Percentiles rank a stretch among this genome's conserved stretches.
These are phyloP conservation scores for Pyralis farinalis DNA, from an alignment of 2,888 invertebrate species.

Conservation along the genomic window DNA sequence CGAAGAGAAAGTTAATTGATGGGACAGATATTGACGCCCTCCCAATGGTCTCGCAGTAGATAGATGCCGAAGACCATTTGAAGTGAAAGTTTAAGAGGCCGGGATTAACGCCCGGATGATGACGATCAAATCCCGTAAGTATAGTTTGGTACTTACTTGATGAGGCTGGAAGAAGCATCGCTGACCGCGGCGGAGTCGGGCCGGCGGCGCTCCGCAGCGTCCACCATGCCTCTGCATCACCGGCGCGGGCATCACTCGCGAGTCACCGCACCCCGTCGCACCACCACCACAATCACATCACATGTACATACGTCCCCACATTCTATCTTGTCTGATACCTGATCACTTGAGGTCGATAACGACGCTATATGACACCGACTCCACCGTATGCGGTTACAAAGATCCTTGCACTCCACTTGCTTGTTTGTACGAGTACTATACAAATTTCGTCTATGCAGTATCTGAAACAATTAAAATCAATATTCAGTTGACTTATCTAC, in stretches of 20 bases:
- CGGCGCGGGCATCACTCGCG: constrained; percentile 72
- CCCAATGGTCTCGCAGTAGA: too few relatives aligned
- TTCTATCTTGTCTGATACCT: constrained; percentile 36
- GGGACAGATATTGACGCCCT: too few relatives aligned
- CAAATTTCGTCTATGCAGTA: constrained; percentile 4
- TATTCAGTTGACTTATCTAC: too few relatives aligned
- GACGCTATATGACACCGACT: constrained; percentile 29
- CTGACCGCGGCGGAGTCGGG: constrained; percentile 66
- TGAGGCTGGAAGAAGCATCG: constrained; percentile 63
- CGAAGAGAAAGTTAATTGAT: too few relatives aligned
- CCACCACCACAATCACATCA: constrained; percentile 50
- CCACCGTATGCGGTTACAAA: constrained; percentile 15
- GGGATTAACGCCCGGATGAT: too few relatives aligned
- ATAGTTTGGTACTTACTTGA: constrained; percentile 58
- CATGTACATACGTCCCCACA: constrained; percentile 43
- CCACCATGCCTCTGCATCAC: constrained; percentile 80
- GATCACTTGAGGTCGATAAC: constrained; percentile 46
- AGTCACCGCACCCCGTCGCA: constrained; percentile 46
- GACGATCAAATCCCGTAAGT: too few relatives aligned
- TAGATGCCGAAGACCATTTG: too few relatives aligned
- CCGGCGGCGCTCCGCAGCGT: constrained; percentile 77
- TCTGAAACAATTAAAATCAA: constrained; percentile 16
- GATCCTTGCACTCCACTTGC: constrained; percentile 9
- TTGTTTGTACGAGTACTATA: constrained; percentile 1
- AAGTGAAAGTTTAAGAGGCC: too few relatives aligned